Evolutionary conservation across 2,888 invertebrate species (phyloP), one percentile per base, ranked within the genome.

Genomic region (Lasiommata megera): DNA sequence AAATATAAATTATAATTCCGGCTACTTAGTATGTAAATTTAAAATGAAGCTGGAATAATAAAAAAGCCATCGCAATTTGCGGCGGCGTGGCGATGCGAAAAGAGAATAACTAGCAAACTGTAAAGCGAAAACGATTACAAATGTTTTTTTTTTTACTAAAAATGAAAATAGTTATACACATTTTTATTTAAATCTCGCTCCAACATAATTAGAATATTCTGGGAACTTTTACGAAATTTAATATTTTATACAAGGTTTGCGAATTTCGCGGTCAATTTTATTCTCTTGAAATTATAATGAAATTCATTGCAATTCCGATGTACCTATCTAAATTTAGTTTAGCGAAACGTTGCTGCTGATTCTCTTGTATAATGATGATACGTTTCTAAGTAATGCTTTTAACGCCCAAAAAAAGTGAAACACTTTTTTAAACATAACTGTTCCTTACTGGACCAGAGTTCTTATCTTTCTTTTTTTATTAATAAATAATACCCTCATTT

Each of bases 81-180:
- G 18, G 36, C 12, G 48, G 18, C 14, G 48, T 36, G 18, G 18
- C 12, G 48, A 48, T 36, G 36, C 36, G 12, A 48, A 34, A 36
- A 36, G 18, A 36, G 36, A 36, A 48, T 48, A 48, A 48, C 48
- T 48, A 23, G 12, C 36, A 36, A n/a, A 48, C 47, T 48, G 36
- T 11, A 11, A 8, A 18, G 8, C 8, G 23, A 23, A 36, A 36
- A 36, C 12, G 36, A n/a, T 48, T 8, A 12, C 9, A 14, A 47
- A 47, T 47, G 12, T 18, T 12, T 23, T 23, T n/a, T 14, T 14
- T 23, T 36, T 23, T 18, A 12, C 31, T 5, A 7, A 12, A 48
- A 36, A 48, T 36, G 17, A n/a, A 47, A 47, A 47, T 47, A 16
- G 1, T 17, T 36, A n/a, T n/a, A 16, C 47, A 23, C 36, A 36